phyloP scores from a whole-genome alignment of 2,797 vertebrate species.

The Sebastes iracundus region DNA sequence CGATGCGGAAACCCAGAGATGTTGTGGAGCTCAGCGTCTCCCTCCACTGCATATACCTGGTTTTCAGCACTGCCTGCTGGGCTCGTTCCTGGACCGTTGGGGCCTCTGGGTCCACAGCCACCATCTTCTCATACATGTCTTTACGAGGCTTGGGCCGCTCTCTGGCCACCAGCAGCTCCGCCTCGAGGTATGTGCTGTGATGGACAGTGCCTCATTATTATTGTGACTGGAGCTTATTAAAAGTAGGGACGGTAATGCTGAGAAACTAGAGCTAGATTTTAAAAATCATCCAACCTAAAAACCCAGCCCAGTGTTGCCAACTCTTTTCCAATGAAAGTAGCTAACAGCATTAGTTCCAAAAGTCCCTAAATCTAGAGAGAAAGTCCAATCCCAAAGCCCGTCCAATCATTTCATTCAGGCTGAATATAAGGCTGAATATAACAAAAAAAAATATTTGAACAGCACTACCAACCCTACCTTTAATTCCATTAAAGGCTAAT shows the following conservation, averaged over 20 bases:
- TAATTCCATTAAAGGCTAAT: neutral
- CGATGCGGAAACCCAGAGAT: constrained; percentile 89
- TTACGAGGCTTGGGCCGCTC: constrained; percentile 83
- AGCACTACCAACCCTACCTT: neutral
- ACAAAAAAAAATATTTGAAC: neutral
- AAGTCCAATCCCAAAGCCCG: too few relatives aligned
- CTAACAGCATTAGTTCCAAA: neutral
- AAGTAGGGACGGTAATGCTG: neutral
- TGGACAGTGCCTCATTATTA: neutral
- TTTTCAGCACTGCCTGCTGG: constrained; percentile 86
- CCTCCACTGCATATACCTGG: constrained; percentile 92
- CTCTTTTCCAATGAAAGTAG: neutral
- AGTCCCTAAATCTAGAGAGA: neutral
- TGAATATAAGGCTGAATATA: neutral
- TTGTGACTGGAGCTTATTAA: neutral
- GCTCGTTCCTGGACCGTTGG: constrained; percentile 82
- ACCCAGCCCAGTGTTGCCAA: neutral
- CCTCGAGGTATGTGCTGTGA: constrained; percentile 87
- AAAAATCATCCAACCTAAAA: neutral
- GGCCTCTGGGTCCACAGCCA: constrained; percentile 86
- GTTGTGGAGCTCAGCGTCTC: constrained; percentile 89
- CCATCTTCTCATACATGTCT: constrained; percentile 92
- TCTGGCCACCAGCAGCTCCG: constrained; percentile 83
- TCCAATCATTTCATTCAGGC: too few relatives aligned
- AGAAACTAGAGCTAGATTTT: neutral